Percentiles rank a stretch among this genome's conserved stretches.
Evolutionary conservation across 2,113 vertebrate species (phyloP).

Genomic region (Microtus oregoni): DNA sequence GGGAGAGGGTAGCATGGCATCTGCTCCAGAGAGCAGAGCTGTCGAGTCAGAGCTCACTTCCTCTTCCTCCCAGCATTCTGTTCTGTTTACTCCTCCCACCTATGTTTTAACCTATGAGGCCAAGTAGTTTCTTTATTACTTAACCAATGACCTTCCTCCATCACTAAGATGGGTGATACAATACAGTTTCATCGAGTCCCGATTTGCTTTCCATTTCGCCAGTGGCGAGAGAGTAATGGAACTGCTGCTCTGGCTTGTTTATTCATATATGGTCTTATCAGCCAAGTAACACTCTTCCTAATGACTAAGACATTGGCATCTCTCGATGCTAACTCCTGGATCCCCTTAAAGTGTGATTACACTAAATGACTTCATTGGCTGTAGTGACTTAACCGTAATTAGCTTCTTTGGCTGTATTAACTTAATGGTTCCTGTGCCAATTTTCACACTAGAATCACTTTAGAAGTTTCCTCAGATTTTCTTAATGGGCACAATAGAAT

Average conservation of each 20-base stretch:
- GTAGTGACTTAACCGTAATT: not conserved
- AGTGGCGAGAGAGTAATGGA: not conserved
- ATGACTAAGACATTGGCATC: not conserved
- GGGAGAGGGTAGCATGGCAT: too few species aligned
- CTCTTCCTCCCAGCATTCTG: too few species aligned
- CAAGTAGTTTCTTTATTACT: too few species aligned
- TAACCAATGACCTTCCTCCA: too few species aligned
- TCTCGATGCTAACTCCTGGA: not conserved
- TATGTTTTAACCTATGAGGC: too few species aligned
- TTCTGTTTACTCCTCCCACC: too few species aligned
- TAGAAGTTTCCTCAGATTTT: not conserved
- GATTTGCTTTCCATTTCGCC: not conserved
- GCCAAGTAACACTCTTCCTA: not conserved
- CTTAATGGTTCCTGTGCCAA: not conserved
- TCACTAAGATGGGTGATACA: not conserved
- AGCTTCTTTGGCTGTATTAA: not conserved
- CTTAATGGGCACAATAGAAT: not conserved
- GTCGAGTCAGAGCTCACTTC: too few species aligned
- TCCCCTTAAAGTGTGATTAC: not conserved
- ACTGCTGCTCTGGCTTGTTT: slow-evolving; percentile 16
- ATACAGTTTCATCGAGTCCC: not conserved
- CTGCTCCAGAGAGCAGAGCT: too few species aligned
- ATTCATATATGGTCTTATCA: not conserved
- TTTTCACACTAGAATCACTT: not conserved
- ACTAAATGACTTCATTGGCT: not conserved